These are phyloP conservation scores for Tipula confusa DNA, from an alignment of 2,888 invertebrate species.

Conservation along the genomic window DNA sequence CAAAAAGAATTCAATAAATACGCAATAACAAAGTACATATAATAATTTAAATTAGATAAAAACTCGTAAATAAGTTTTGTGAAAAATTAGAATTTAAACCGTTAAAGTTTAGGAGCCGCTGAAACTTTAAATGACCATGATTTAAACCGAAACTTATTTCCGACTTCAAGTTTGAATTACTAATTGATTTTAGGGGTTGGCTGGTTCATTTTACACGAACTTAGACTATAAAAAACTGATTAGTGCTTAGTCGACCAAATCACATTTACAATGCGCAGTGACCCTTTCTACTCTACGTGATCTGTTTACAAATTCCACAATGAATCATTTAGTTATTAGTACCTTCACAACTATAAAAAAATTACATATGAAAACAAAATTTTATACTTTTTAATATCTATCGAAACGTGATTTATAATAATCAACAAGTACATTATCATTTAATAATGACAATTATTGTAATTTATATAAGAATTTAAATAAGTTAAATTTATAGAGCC, in stretches of 20 bases:
- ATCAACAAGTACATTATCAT: background rate
- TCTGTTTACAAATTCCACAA: background rate
- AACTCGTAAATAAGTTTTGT: background rate
- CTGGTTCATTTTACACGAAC: background rate
- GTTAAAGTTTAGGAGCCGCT: no score
- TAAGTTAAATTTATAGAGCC: background rate
- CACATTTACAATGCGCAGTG: background rate
- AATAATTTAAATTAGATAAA: background rate
- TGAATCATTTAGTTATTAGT: background rate
- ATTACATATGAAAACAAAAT: background rate
- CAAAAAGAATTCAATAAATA: background rate
- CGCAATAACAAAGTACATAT: background rate
- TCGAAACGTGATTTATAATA: background rate
- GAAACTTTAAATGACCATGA: background rate
- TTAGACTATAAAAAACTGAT: background rate
- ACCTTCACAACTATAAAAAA: background rate
- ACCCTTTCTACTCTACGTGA: background rate
- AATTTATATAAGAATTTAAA: background rate
- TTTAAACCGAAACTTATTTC: background rate
- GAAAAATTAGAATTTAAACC: no score
- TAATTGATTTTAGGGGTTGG: background rate
- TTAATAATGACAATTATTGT: background rate
- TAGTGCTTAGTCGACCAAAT: background rate
- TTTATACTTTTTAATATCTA: background rate
- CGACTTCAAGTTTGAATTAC: background rate